phyloP scores from a whole-genome alignment of 2,888 invertebrate genomes.

The Elaeidobius kamerunicus region DNA sequence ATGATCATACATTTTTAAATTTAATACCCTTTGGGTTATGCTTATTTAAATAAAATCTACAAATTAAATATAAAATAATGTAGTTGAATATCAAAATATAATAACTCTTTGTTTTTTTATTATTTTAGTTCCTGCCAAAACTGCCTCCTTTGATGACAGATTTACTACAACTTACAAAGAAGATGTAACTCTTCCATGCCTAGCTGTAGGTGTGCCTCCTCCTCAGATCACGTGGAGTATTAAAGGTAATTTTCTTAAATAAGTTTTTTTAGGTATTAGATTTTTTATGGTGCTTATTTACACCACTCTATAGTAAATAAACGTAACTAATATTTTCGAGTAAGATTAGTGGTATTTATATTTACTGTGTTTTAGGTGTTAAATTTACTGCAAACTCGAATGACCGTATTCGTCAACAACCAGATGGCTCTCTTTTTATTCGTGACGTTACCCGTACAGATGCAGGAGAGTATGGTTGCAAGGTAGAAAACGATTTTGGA shows the following conservation, averaged over 20 bases:
- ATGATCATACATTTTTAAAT: no score
- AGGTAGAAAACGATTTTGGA: constrained; percentile 89
- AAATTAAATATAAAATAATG: no score
- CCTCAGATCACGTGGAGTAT: constrained; percentile 90
- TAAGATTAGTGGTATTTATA: no score
- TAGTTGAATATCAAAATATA: constrained; percentile 1
- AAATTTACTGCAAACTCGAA: constrained; percentile 74
- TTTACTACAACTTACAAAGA: constrained; percentile 90
- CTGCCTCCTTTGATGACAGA: constrained; percentile 92
- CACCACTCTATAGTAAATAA: no score
- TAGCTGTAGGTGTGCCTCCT: constrained; percentile 87
- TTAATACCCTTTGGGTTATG: no score
- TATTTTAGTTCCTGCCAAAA: constrained; percentile 81
- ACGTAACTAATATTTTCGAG: no score
- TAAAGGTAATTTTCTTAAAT: constrained; percentile 65
- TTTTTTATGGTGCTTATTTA: no score
- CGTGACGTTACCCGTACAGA: constrained; percentile 85
- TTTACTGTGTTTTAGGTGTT: constrained; percentile 45
- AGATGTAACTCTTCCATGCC: constrained; percentile 86
- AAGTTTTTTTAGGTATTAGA: no score
- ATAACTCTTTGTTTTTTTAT: constrained; percentile 25
- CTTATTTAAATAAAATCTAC: no score
- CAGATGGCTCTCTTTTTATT: constrained; percentile 89
- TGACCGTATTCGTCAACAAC: constrained; percentile 78
- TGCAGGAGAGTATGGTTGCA: constrained; percentile 92